These are phyloP conservation scores for Cremastobaeus sp. DNA, from an alignment of 2,888 invertebrate species.

Conservation along the genomic window DNA sequence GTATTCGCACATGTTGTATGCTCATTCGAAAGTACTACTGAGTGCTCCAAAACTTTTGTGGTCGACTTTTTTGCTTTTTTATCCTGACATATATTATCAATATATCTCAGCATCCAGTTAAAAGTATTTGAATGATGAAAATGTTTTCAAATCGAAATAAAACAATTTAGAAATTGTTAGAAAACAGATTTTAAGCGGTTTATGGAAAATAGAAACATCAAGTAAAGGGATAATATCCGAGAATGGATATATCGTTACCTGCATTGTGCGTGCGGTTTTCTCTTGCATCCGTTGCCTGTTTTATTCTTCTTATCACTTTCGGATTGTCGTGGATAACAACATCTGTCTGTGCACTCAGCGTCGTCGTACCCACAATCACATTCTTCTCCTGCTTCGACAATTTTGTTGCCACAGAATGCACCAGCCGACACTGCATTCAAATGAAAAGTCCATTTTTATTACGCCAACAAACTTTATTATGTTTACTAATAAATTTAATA, in stretches of 20 bases:
- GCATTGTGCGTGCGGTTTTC: constrained; percentile 88
- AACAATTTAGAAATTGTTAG: too few species aligned
- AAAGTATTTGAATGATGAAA: too few species aligned
- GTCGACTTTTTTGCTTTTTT: too few species aligned
- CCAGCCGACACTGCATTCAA: constrained; percentile 85
- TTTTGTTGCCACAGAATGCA: constrained; percentile 99
- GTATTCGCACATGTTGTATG: too few species aligned
- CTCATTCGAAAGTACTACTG: too few species aligned
- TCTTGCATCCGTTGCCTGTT: constrained; percentile 88
- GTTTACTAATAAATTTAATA: constrained; percentile 21
- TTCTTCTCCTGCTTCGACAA: constrained; percentile 98
- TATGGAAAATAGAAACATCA: too few species aligned
- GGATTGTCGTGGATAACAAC: constrained; percentile 93
- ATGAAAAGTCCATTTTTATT: constrained; percentile 42
- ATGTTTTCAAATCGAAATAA: too few species aligned
- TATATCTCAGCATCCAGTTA: too few species aligned
- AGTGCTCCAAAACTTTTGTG: too few species aligned
- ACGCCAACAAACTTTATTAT: constrained; percentile 12
- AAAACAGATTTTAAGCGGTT: too few species aligned
- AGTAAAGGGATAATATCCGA: too few species aligned
- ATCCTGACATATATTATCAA: too few species aligned
- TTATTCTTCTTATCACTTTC: constrained; percentile 84
- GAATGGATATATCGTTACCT: constrained; percentile 83
- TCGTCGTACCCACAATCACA: constrained; percentile 98
- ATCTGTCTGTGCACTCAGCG: constrained; percentile 93